These are phyloP conservation scores for Pseudomyrmex pallidus DNA, from an alignment of 1,140 invertebrate genomes.

Conservation along the genomic window DNA sequence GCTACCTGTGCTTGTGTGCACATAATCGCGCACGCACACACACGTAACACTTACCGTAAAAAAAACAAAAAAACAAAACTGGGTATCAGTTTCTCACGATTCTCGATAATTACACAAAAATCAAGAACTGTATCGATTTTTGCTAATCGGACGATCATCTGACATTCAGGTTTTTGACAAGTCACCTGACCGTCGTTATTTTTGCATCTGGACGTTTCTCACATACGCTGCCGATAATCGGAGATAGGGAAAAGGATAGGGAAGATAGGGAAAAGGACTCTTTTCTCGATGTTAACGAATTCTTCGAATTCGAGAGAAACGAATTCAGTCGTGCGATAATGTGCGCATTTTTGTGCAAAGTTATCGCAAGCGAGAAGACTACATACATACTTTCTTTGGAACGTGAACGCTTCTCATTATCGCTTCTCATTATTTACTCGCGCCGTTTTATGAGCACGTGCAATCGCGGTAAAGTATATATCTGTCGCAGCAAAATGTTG, in stretches of 20 bases:
- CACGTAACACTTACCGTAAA: too few relatives aligned
- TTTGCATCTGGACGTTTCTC: neutral
- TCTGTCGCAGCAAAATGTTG: neutral
- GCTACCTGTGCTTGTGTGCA: slow-evolving; percentile 67
- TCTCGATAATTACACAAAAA: neutral
- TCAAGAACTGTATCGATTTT: neutral
- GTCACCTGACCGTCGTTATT: neutral
- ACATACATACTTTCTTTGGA: slow-evolving; percentile 28
- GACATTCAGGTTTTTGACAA: too few relatives aligned
- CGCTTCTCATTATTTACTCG: slow-evolving; percentile 49
- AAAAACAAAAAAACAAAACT: slow-evolving; percentile 1
- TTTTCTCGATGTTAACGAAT: neutral
- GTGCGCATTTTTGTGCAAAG: neutral
- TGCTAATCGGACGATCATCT: too few relatives aligned
- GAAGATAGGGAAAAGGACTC: neutral
- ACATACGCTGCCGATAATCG: neutral
- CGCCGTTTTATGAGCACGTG: slow-evolving; percentile 48
- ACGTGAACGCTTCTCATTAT: slow-evolving; percentile 60
- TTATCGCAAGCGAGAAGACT: slow-evolving; percentile 12
- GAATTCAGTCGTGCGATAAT: neutral
- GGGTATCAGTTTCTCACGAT: slow-evolving; percentile 24
- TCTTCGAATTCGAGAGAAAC: neutral
- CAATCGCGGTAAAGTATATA: slow-evolving; percentile 28
- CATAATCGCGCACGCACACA: slow-evolving; percentile 4
- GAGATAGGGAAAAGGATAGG: neutral